A percentile compares a stretch with the other conserved stretches of the same genome.
Evolutionary conservation across 2,888 invertebrate species (phyloP).

Genomic region (Andricus quercusramuli): DNA sequence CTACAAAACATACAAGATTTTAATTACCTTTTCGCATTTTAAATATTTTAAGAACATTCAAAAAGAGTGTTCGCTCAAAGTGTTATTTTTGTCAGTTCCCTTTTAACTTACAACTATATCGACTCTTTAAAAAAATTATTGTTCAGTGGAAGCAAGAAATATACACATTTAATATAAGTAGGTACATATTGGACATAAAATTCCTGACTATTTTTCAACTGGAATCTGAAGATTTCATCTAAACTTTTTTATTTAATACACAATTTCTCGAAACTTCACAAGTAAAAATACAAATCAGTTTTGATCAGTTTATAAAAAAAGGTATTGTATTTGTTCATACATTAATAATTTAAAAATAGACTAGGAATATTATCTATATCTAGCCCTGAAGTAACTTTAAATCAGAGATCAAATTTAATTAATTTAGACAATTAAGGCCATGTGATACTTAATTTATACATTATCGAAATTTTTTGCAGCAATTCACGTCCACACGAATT

Average conservation of each 20-base stretch:
- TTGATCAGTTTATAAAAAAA: constrained; percentile 1
- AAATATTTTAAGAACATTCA: neutral
- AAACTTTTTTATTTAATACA: neutral
- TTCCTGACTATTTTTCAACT: neutral
- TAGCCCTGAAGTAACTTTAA: neutral
- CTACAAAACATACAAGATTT: neutral
- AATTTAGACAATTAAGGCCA: neutral
- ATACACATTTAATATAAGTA: constrained; percentile 8
- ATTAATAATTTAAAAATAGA: neutral
- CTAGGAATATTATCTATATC: neutral
- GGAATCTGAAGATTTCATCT: neutral
- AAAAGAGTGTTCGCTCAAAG: constrained; percentile 1
- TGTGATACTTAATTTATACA: too few species aligned
- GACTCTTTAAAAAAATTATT: constrained; percentile 9
- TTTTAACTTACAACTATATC: constrained; percentile 8
- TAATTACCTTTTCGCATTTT: too few species aligned
- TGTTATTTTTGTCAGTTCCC: constrained; percentile 19
- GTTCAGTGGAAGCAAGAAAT: constrained; percentile 19
- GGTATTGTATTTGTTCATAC: neutral
- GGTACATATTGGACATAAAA: neutral
- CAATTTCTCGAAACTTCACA: neutral
- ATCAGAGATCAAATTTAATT: neutral
- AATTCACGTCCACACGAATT: too few species aligned
- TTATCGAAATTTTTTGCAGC: too few species aligned
- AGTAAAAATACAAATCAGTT: neutral